Conservation (phyloP, 2,113 vertebrate species). For the Albula goreensis region DNA sequence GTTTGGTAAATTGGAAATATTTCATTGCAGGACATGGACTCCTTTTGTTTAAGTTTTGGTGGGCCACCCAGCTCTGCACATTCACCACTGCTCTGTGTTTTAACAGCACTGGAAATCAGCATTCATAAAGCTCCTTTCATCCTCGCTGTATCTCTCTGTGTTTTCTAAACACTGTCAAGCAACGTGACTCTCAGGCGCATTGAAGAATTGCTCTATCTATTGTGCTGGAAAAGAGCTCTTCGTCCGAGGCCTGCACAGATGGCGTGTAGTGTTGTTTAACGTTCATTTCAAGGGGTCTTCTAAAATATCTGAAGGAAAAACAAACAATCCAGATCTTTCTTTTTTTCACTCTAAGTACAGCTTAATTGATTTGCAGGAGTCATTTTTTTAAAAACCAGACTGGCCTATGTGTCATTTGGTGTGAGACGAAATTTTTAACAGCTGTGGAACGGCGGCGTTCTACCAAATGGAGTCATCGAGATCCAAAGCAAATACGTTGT, state of each 20-base stretch:
- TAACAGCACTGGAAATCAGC: slow-evolving; percentile 38
- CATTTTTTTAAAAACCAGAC: slow-evolving; percentile 20
- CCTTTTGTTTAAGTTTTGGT: slow-evolving; percentile 30
- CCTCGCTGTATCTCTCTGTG: slow-evolving; percentile 42
- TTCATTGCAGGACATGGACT: slow-evolving; percentile 16
- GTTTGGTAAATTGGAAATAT: slow-evolving; percentile 31
- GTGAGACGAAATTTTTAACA: slow-evolving; percentile 23
- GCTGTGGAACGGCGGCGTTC: slow-evolving; percentile 22
- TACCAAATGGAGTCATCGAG: slow-evolving; percentile 1
- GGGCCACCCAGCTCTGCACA: slow-evolving; percentile 45
- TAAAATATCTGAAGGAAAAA: slow-evolving; percentile 12
- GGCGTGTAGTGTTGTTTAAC: background rate
- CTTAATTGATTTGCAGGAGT: slow-evolving; percentile 38
- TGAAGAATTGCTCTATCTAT: background rate
- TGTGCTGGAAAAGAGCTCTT: background rate
- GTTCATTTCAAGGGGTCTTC: slow-evolving; percentile 1
- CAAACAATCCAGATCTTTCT: slow-evolving; percentile 28
- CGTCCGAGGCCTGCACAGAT: background rate
- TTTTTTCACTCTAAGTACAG: background rate
- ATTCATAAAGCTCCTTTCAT: slow-evolving; percentile 50
- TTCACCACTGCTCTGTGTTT: slow-evolving; percentile 27
- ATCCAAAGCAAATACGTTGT: slow-evolving; percentile 42
- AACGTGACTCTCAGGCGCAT: slow-evolving; percentile 29
- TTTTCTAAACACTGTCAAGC: slow-evolving; percentile 59
- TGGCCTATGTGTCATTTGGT: slow-evolving; percentile 8